Base-by-base conservation (phyloP, 2,113 vertebrate species). In the Psettodes erumei region DNA sequence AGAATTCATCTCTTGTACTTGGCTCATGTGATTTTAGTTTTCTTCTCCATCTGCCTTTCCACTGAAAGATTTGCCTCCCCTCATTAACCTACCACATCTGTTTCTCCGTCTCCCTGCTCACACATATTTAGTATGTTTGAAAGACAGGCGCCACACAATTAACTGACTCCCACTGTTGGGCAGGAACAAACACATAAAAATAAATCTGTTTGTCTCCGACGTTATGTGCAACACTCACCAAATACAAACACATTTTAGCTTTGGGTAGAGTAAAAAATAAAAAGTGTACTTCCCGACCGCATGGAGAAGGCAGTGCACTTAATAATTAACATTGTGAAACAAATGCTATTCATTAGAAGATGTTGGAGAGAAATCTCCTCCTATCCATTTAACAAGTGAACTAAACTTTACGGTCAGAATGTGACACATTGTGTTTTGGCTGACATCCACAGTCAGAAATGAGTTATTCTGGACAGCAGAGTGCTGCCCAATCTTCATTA, bases 1-100 rank as follows among this genome's bases (percentile, higher is more conserved):
- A 25, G 10, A 42, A 45, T 37, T 1, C 10, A 6, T 75, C 38
- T 62, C 67, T 45, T 47, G 28, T 4, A 33, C n/a, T 53, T 1
- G 8, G 32, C 68, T 72, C 55, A 23, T 48, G 16, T 1, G 30
- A 63, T 42, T 62, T 71, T 32, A 30, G 56, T 43, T 59, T 65
- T 70, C 8, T 30, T 54, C 42, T 43, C 48, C 61, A 61, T 79
- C 84, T 83, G 63, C 48, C 8, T 71, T 72, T 72, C 19, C 23
- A 33, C 43, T n/a, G 30, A 53, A 67, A 38, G 18, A 74, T 69
- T 67, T 79, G 71, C 32, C 50, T 63, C 83, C 33, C 67, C 67
- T 89, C 76, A 77, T 88, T 79, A 87, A 64, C 76, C 55, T 33
- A 53, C 75, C 74, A 80, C 86, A 83, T 89, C 85, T 86, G 79